A percentile compares a stretch with the other conserved stretches of the same genome.
These are phyloP conservation scores for Lordiphosa fenestrarum DNA, from an alignment of 2,888 invertebrate genomes.

Conservation along the genomic window DNA sequence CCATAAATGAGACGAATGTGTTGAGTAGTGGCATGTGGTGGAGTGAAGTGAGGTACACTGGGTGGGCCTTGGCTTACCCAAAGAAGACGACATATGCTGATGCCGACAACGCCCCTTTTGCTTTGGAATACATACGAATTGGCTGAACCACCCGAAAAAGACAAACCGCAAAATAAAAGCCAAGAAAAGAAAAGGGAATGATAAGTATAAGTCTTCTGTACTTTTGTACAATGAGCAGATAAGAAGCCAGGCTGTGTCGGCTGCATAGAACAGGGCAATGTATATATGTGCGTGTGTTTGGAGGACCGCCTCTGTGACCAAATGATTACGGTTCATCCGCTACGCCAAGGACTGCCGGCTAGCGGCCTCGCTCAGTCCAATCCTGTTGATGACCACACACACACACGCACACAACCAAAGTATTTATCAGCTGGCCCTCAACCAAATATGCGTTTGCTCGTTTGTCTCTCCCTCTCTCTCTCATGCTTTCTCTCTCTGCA, in stretches of 20 bases:
- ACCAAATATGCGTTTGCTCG: constrained; percentile 10
- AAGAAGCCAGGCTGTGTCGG: constrained; percentile 25
- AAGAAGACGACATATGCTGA: constrained; percentile 2
- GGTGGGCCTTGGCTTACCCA: constrained; percentile 30
- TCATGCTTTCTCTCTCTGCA: constrained; percentile 26
- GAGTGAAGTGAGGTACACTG: constrained; percentile 34
- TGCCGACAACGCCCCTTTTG: constrained; percentile 33
- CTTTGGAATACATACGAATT: constrained; percentile 31
- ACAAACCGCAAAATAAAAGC: background rate
- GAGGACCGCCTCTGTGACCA: constrained; percentile 51
- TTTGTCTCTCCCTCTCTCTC: constrained; percentile 8
- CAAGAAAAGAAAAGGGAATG: constrained; percentile 23
- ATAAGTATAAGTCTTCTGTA: constrained; percentile 16
- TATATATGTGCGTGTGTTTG: constrained; percentile 4
- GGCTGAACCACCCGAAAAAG: constrained; percentile 19
- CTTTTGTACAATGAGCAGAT: background rate
- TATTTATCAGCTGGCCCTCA: constrained; percentile 71
- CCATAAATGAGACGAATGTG: constrained; percentile 73
- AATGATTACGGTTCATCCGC: constrained; percentile 71
- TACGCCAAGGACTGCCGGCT: constrained; percentile 59
- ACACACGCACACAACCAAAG: constrained; percentile 27
- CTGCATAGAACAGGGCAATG: background rate
- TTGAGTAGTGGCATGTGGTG: constrained; percentile 37
- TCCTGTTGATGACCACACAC: constrained; percentile 40
- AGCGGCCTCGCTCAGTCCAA: constrained; percentile 28